A percentile compares a stretch with the other conserved stretches of the same genome.
Evolutionary conservation across 2,113 vertebrate species (phyloP).

Genomic region (Channa maculata): DNA sequence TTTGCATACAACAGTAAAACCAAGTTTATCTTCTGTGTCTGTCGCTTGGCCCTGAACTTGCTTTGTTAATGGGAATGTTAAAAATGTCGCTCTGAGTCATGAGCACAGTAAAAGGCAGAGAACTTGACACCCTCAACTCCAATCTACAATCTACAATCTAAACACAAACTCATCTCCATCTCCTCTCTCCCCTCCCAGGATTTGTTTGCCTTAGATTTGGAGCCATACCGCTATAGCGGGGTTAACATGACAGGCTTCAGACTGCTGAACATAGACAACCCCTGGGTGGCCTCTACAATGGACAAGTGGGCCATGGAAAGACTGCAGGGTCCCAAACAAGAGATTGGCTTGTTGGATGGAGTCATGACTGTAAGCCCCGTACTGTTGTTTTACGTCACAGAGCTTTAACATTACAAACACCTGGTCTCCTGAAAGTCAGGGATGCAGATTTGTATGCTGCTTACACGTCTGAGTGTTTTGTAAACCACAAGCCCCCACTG

Average conservation of each 20-base stretch:
- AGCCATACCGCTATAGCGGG: conserved; percentile 97
- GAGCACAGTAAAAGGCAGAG: neutral
- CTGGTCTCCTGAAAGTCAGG: conserved; percentile 13
- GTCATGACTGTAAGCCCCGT: conserved; percentile 90
- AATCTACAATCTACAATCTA: neutral
- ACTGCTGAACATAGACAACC: conserved; percentile 91
- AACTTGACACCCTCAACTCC: neutral
- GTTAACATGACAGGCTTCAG: conserved; percentile 98
- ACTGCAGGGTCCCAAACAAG: conserved; percentile 89
- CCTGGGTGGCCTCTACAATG: conserved; percentile 88
- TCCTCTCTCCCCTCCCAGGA: conserved; percentile 81
- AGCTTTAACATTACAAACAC: neutral
- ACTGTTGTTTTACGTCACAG: neutral
- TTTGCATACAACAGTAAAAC: neutral
- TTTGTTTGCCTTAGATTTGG: conserved; percentile 95
- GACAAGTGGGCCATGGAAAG: conserved; percentile 96
- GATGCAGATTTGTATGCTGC: conserved; percentile 25
- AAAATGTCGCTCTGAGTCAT: neutral
- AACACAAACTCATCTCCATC: neutral
- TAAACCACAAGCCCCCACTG: conserved; percentile 28
- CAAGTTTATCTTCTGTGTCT: neutral
- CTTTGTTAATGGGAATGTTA: neutral
- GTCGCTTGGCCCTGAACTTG: neutral
- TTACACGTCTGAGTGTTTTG: neutral
- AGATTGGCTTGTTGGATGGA: conserved; percentile 90